Base-by-base conservation (phyloP, 2,113 vertebrate species). In the Bombycilla garrulus region DNA sequence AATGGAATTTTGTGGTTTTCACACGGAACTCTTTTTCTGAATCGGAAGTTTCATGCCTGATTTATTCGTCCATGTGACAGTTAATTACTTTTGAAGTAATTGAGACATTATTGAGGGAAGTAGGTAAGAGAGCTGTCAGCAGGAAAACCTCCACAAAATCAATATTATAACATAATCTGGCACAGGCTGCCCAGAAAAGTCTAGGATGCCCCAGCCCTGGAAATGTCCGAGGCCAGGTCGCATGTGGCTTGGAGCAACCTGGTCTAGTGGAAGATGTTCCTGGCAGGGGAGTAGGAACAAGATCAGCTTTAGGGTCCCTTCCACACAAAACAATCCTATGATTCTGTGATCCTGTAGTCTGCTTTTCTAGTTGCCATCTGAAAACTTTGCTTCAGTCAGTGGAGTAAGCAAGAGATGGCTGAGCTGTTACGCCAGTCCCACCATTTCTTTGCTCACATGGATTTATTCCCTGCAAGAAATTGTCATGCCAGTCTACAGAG, bases 51-150 rank as follows among this genome's bases (percentile, higher is more conserved):
- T 88, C 62, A n/a, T 24, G 74, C 81, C 64, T 88, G 81, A 67
- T 71, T 95, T 82, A 44, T 0, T 93, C 81, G 82, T 56, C 64
- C 44, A 3, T 78, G 17, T 88, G 88, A 83, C 91, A 88, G 80
- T 90, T 94, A 95, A 95, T 97, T 95, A 88, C 65, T 86, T 73
- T 14, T 18, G 36, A 42, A 66, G 72, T 88, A 96, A 94, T 83
- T 86, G 86, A 93, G 90, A 74, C 9, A 3, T 82, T 66, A 54
- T 7, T 74, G 88, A 78, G 60, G 29, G 74, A 70, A 83, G 45
- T 26, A 58, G 70, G 18, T 70, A 8, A 54, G 89, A 54, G 54
- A 91, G 71, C 35, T 92, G 85, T 56, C 82, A 74, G 62, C 35
- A 36, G 42, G 48, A 58, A 81, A 93, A 73, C 22, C 67, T 54